A percentile compares a stretch with the other conserved stretches of the same genome.
These are phyloP conservation scores for Argyresthia goedartella DNA, from an alignment of 2,888 invertebrate genomes.

Conservation along the genomic window DNA sequence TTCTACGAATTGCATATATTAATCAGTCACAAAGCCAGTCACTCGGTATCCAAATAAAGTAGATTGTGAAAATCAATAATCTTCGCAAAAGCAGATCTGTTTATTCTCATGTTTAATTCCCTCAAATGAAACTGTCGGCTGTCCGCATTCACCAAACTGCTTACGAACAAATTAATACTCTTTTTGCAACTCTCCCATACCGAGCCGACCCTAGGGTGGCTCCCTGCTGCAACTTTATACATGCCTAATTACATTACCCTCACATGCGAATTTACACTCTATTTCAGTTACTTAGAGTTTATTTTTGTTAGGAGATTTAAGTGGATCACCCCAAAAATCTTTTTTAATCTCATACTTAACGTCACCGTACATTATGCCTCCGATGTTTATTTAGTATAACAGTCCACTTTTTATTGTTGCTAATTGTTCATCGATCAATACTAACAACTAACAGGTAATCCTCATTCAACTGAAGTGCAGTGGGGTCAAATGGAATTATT, in stretches of 20 bases:
- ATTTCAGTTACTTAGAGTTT: conserved; percentile 11
- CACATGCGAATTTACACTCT: conserved; percentile 12
- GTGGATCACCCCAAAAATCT: neutral
- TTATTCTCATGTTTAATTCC: neutral
- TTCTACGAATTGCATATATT: neutral
- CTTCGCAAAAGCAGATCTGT: no score
- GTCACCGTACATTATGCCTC: conserved; percentile 31
- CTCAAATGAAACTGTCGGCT: neutral
- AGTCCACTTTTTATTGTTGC: no score
- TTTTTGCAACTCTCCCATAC: neutral
- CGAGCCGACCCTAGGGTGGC: neutral
- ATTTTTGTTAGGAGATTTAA: conserved; percentile 6
- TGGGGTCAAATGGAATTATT: no score
- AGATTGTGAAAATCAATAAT: no score
- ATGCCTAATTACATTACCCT: conserved; percentile 18
- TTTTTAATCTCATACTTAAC: conserved; percentile 31
- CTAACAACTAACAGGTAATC: no score
- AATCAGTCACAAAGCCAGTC: no score
- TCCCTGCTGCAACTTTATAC: conserved; percentile 10
- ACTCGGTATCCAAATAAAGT: no score
- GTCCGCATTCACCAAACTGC: neutral
- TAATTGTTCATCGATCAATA: no score
- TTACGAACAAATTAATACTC: neutral
- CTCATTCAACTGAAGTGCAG: no score
- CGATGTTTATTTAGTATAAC: no score